Percentiles rank a stretch among this genome's conserved stretches.
These are phyloP conservation scores for Spinus pinus DNA, from an alignment of 2,797 vertebrate genomes.

Conservation along the genomic window DNA sequence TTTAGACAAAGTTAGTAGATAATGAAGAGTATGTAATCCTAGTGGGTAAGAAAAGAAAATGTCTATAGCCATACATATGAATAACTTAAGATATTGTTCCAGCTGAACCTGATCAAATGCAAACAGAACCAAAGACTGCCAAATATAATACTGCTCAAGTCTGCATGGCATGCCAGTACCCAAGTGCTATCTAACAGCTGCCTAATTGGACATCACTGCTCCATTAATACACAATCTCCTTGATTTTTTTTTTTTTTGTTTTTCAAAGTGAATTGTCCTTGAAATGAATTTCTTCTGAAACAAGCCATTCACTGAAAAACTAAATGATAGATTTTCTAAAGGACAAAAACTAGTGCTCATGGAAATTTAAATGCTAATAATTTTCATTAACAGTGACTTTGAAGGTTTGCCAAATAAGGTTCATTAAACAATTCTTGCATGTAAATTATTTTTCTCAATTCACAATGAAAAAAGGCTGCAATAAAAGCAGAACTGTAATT, in stretches of 20 bases:
- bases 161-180: background rate
- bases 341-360: background rate
- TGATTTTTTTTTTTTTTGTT: background rate
- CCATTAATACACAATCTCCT: background rate
- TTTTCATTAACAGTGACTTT: slow-evolving; percentile 26
- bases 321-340: background rate
- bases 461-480: background rate
- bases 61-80: background rate
- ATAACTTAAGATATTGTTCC: background rate
- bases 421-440: background rate
- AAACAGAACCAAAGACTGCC: background rate
- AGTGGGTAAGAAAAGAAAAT: background rate
- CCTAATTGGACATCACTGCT: background rate
- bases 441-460: background rate
- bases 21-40: background rate
- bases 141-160: background rate
- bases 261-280: background rate
- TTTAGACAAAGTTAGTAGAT: background rate
- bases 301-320: background rate
- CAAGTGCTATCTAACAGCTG: background rate
- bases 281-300: background rate
- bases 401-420: slow-evolving; percentile 24
- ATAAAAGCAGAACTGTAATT: background rate
- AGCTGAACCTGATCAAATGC: background rate
- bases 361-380: slow-evolving; percentile 16